A percentile compares a stretch with the other conserved stretches of the same genome.
Conservation (phyloP, 2,888 invertebrate genomes). For the Oxycera nigricornis region DNA sequence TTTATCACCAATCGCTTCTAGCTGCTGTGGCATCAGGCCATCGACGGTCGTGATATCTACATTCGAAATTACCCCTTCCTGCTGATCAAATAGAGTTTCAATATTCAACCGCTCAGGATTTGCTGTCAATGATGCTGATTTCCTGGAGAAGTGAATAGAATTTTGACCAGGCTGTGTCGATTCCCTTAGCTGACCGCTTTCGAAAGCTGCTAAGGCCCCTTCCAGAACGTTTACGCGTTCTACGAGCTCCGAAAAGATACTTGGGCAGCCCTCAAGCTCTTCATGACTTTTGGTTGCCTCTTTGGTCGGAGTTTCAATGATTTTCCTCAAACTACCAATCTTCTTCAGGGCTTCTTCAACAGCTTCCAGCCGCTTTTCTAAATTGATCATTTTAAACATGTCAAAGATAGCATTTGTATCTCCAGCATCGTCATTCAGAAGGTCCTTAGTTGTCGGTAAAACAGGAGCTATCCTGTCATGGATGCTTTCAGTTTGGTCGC, state of each 20-base stretch:
- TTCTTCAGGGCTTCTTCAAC: conserved; percentile 31
- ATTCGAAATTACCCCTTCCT: neutral
- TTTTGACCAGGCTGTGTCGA: neutral
- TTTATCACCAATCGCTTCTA: neutral
- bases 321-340: neutral
- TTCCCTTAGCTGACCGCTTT: neutral
- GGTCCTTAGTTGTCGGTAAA: conserved; percentile 21
- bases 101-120: neutral
- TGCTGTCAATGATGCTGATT: neutral
- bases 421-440: neutral
- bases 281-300: neutral
- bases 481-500: neutral
- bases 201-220: neutral
- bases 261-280: neutral
- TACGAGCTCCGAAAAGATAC: neutral
- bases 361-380: conserved; percentile 37
- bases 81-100: neutral
- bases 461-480: conserved; percentile 23
- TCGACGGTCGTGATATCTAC: neutral
- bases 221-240: neutral
- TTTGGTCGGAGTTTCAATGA: neutral
- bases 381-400: conserved; percentile 35
- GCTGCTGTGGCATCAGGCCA: neutral
- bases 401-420: conserved; percentile 4
- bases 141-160: neutral